These are phyloP conservation scores for Steinernema feltiae DNA, from an alignment of 1,140 invertebrate species.

Conservation along the genomic window DNA sequence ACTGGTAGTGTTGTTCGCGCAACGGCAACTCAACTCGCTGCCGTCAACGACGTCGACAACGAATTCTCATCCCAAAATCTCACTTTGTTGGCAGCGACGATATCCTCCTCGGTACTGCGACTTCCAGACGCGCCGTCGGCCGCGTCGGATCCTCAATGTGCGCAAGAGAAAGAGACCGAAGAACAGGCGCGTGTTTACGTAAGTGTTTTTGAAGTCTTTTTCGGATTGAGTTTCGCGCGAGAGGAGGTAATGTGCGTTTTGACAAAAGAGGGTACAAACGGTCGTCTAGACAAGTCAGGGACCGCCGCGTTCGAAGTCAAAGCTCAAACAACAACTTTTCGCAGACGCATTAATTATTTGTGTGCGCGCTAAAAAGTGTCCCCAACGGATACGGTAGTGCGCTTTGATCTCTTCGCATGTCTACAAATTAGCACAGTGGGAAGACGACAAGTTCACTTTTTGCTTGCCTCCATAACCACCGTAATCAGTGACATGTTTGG, in stretches of 20 bases:
- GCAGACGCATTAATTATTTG: background rate
- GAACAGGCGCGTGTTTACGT: slow-evolving; percentile 11
- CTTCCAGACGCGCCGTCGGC: background rate
- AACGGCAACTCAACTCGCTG: background rate
- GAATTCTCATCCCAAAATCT: background rate
- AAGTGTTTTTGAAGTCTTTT: slow-evolving; percentile 4
- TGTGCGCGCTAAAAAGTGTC: background rate
- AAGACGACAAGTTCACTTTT: background rate
- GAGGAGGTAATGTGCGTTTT: background rate
- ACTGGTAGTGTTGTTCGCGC: background rate
- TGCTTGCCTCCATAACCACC: background rate
- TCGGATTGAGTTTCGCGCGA: background rate
- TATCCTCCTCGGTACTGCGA: no score
- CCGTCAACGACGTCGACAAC: background rate
- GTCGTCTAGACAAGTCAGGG: no score
- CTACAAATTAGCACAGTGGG: background rate
- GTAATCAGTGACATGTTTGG: no score
- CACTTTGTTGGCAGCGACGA: background rate
- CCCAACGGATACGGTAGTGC: background rate
- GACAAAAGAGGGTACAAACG: background rate
- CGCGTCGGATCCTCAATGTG: background rate
- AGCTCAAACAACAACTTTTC: background rate
- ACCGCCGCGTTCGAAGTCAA: background rate
- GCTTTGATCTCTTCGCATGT: background rate
- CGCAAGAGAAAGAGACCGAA: background rate